Evolutionary conservation across 2,113 vertebrate genomes (phyloP), one percentile per base, ranked within the genome.

Genomic region (Chionodraco myersi): DNA sequence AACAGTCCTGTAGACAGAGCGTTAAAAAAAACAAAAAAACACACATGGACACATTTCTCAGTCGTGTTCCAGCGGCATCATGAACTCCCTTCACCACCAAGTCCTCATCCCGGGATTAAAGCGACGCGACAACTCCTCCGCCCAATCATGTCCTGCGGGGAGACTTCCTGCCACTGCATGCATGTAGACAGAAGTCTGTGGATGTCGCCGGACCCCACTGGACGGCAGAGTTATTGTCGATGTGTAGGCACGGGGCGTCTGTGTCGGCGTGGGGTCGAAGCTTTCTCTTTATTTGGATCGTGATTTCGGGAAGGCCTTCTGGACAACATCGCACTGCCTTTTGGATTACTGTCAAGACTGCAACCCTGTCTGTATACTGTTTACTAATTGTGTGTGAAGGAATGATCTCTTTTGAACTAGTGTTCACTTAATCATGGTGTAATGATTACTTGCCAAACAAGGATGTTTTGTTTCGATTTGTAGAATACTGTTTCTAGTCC

Each of bases 71-170:
- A 75, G 87, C 89, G 63, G 82, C 92, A 88, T 85, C 92, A 70
- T 58, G 80, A 93, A 89, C 86, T 85, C 78, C 75, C 68, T 86
- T 81, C 88, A 85, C 78, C 83, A 66, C 67, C 83, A 57, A 91
- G 95, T 93, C 80, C 94, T 79, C 94, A 72, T 52, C 72, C 77
- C 74, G 82, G 89, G 77, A 88, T 41, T 61, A 87, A 75, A 84
- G 72, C 30, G 68, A 68, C 80, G 58, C 80, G n/a, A 65, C 71
- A 5, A 8, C 72, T 69, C 49, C 34, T 49, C 67, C 68, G 11
- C 54, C 70, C 83, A 64, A 18, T 80, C 57, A 58, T 66, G 61
- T 75, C 80, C 76, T 36, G 79, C 45, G 18, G 62, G 86, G 72
- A 83, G 88, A 86, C 16, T 21, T 67, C 68, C 58, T 51, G 77